Percentiles rank a stretch among this genome's conserved stretches.
These are phyloP conservation scores for Nephrotoma guestfalica DNA, from an alignment of 2,888 invertebrate genomes.

Conservation along the genomic window DNA sequence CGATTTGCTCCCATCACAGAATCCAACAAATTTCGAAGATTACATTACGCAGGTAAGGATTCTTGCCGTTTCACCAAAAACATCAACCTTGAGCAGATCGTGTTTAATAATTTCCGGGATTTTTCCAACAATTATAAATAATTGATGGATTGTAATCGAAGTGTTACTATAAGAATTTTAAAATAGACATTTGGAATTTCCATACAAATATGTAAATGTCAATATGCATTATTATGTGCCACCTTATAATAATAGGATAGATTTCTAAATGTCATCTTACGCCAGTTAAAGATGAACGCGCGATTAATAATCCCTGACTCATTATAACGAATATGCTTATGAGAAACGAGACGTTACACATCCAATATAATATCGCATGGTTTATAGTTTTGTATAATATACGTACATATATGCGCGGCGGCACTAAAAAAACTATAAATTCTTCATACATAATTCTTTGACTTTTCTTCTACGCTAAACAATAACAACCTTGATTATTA, in stretches of 20 bases:
- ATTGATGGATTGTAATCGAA: neutral
- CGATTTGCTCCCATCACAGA: too few species aligned
- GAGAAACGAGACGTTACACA: neutral
- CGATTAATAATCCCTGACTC: neutral
- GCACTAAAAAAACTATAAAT: neutral
- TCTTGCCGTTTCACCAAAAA: neutral
- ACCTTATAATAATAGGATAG: neutral
- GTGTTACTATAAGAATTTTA: neutral
- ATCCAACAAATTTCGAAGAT: too few species aligned
- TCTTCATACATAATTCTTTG: neutral
- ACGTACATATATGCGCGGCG: neutral
- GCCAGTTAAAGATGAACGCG: neutral
- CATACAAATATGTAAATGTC: neutral
- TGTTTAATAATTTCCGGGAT: neutral
- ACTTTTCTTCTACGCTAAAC: neutral
- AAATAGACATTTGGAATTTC: neutral
- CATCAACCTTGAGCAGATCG: neutral
- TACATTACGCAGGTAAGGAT: too few species aligned
- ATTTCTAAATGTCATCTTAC: neutral
- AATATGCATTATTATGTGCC: neutral
- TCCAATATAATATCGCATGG: neutral
- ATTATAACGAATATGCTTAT: neutral
- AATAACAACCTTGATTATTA: slow-evolving; percentile 3
- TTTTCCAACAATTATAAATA: neutral
- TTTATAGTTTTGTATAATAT: neutral